Conservation (phyloP, 1,140 invertebrate species). For the Euura saliciscinereae region DNA sequence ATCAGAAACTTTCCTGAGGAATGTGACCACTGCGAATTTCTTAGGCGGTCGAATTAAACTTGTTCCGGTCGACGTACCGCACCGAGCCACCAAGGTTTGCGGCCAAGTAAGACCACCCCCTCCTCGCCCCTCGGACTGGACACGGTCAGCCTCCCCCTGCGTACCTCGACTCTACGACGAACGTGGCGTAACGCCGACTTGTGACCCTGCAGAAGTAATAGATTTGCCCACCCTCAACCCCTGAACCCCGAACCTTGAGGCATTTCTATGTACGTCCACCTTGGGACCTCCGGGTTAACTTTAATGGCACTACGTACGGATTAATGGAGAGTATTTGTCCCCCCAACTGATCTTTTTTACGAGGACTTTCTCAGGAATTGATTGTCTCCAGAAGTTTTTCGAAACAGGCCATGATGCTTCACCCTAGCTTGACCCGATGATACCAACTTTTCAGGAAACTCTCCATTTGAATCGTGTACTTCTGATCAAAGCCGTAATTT, state of each 20-base stretch:
- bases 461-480: too few species aligned
- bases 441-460: too few species aligned
- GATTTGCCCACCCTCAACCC: constrained; percentile 13
- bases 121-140: background rate
- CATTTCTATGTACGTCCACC: background rate
- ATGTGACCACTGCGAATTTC: constrained; percentile 49
- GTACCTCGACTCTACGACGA: constrained; percentile 1
- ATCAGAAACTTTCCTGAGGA: constrained; percentile 52
- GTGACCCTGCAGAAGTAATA: constrained; percentile 26
- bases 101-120: background rate
- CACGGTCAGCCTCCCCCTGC: constrained; percentile 21
- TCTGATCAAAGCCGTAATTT: too few species aligned
- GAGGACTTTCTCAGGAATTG: too few species aligned
- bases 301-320: background rate
- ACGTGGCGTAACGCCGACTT: constrained; percentile 26
- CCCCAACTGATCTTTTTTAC: too few species aligned
- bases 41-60: constrained; percentile 52
- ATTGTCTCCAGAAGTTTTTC: too few species aligned
- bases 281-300: background rate
- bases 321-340: background rate
- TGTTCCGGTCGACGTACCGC: constrained; percentile 29
- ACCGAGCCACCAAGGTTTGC: background rate
- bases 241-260: background rate
- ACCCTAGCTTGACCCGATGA: too few species aligned
- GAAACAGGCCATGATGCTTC: too few species aligned